These are phyloP conservation scores for Nyctereutes procyonoides DNA, from an alignment of 2,113 vertebrate species.

Conservation along the genomic window DNA sequence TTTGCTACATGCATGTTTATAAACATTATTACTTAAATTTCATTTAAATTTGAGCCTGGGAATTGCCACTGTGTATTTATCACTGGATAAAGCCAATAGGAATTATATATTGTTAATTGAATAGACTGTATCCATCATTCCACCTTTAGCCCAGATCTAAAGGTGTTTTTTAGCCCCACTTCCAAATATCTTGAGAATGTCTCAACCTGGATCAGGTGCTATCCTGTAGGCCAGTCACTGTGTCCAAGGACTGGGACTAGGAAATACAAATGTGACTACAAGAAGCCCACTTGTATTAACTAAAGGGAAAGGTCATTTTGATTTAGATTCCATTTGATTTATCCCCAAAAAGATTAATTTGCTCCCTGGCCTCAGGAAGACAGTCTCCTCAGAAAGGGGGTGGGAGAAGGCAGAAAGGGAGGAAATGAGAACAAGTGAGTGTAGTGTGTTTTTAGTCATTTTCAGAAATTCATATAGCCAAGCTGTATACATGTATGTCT, in stretches of 20 bases:
- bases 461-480: neutral
- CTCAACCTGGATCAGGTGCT: neutral
- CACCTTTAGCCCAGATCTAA: neutral
- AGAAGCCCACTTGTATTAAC: neutral
- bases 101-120: neutral
- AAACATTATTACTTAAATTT: neutral
- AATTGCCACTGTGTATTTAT: neutral
- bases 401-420: neutral
- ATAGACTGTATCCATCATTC: neutral
- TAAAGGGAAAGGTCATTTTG: neutral
- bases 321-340: neutral
- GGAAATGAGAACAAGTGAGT: neutral
- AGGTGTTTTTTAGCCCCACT: neutral
- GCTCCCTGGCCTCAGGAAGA: neutral
- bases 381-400: neutral
- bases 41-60: neutral
- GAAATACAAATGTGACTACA: neutral
- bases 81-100: neutral
- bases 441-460: neutral
- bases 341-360: conserved; percentile 31
- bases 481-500: neutral
- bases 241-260: neutral
- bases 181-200: neutral
- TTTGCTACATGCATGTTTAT: neutral
- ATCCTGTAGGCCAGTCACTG: neutral